These are phyloP conservation scores for Rhadina sibilatrix DNA, from an alignment of 2,113 vertebrate species.

Conservation along the genomic window DNA sequence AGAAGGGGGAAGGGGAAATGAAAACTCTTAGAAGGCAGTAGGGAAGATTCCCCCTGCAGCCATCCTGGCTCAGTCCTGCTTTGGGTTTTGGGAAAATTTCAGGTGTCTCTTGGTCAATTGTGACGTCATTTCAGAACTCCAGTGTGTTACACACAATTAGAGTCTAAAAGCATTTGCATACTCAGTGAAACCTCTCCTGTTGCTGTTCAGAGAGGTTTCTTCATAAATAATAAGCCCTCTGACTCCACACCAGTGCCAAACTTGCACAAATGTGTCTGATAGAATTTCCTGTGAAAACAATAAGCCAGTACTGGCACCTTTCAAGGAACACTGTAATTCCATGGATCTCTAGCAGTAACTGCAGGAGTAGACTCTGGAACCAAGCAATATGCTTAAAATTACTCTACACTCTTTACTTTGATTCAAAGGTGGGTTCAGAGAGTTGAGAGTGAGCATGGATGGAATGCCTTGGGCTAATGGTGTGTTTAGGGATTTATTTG, in stretches of 20 bases:
- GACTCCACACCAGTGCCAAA: background rate
- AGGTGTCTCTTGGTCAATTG: background rate
- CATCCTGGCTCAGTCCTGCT: background rate
- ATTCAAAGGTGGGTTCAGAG: slow-evolving; percentile 75
- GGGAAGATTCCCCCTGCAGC: background rate
- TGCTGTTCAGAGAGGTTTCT: background rate
- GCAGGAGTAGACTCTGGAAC: background rate
- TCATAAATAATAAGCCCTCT: background rate
- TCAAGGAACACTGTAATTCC: background rate
- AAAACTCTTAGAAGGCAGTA: background rate
- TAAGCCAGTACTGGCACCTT: background rate
- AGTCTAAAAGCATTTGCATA: background rate
- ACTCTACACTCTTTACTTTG: background rate
- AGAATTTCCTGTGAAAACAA: background rate
- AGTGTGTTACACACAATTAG: background rate
- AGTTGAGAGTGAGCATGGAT: rapidly evolving
- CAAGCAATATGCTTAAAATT: background rate
- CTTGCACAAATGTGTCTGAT: background rate
- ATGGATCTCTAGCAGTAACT: background rate
- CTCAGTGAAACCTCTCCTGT: background rate
- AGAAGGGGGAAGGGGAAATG: background rate
- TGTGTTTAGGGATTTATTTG: background rate
- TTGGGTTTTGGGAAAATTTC: background rate
- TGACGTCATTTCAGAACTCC: background rate
- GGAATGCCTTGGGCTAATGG: background rate